These are phyloP conservation scores for Drosophila rellima DNA, from an alignment of 2,888 invertebrate species.

Conservation along the genomic window DNA sequence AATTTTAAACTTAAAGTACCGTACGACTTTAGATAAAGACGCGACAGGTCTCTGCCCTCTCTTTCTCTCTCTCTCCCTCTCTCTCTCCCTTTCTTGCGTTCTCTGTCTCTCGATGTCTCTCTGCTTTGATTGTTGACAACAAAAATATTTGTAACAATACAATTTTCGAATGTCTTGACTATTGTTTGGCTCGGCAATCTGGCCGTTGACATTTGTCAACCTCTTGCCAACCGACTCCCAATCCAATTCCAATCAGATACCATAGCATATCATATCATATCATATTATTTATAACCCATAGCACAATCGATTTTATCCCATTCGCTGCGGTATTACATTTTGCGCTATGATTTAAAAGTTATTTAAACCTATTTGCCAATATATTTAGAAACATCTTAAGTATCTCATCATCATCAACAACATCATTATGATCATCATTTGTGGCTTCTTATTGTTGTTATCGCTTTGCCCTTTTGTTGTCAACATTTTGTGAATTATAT, in stretches of 20 bases:
- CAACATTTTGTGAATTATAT: slow-evolving; percentile 53
- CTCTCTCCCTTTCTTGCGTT: background rate
- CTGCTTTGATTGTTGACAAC: slow-evolving; percentile 39
- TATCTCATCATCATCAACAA: slow-evolving; percentile 25
- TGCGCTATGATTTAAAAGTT: slow-evolving; percentile 34
- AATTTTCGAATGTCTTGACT: slow-evolving; percentile 68
- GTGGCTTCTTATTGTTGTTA: slow-evolving; percentile 23
- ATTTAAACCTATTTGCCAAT: slow-evolving; percentile 52
- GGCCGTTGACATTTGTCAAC: slow-evolving; percentile 76
- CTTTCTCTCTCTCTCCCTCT: slow-evolving; percentile 1
- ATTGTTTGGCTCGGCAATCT: slow-evolving; percentile 66
- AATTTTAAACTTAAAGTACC: slow-evolving; percentile 64
- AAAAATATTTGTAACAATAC: slow-evolving; percentile 63
- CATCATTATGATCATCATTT: slow-evolving; percentile 6
- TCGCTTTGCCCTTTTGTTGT: slow-evolving; percentile 27
- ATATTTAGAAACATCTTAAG: slow-evolving; percentile 61
- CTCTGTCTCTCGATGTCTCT: slow-evolving; percentile 6
- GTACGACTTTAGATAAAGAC: slow-evolving; percentile 62
- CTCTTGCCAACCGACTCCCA: slow-evolving; percentile 45
- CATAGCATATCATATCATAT: slow-evolving; percentile 17
- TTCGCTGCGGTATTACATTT: slow-evolving; percentile 56
- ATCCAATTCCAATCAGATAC: slow-evolving; percentile 31
- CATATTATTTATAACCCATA: background rate
- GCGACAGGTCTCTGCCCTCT: slow-evolving; percentile 47
- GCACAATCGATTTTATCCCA: slow-evolving; percentile 24